These are phyloP conservation scores for Opisthograptis luteolata DNA, from an alignment of 2,888 invertebrate genomes.

Conservation along the genomic window DNA sequence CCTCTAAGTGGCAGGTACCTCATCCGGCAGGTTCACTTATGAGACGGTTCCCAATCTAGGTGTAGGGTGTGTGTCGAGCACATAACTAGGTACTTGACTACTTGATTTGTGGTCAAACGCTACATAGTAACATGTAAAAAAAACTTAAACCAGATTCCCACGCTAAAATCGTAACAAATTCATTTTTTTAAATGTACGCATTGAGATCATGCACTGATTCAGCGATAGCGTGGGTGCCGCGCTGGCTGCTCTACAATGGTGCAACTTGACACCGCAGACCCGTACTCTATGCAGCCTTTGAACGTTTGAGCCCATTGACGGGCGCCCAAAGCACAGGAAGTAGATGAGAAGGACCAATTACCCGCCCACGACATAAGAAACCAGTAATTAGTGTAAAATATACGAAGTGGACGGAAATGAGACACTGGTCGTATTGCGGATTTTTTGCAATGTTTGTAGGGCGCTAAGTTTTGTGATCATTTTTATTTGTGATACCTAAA, in stretches of 20 bases:
- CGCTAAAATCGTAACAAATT: conserved; percentile 26
- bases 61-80: too few relatives aligned
- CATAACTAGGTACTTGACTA: too few relatives aligned
- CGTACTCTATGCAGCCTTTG: conserved; percentile 62
- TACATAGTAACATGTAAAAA: too few relatives aligned
- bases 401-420: conserved; percentile 69
- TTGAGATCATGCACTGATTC: conserved; percentile 42
- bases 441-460: conserved; percentile 21
- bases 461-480: neutral
- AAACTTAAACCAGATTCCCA: conserved; percentile 24
- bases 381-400: conserved; percentile 81
- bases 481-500: neutral
- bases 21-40: too few relatives aligned
- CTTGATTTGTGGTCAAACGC: too few relatives aligned
- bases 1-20: too few relatives aligned
- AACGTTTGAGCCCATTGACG: conserved; percentile 55
- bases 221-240: conserved; percentile 66
- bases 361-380: conserved; percentile 80
- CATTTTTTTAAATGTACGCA: conserved; percentile 35
- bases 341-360: conserved; percentile 79
- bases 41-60: too few relatives aligned
- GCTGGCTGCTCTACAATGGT: conserved; percentile 61
- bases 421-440: conserved; percentile 34
- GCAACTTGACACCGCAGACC: conserved; percentile 70
- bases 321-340: conserved; percentile 79